Percentiles rank a stretch among this genome's conserved stretches.
phyloP scores from a whole-genome alignment of 2,888 invertebrate genomes.

The Lamellibrachia columna region DNA sequence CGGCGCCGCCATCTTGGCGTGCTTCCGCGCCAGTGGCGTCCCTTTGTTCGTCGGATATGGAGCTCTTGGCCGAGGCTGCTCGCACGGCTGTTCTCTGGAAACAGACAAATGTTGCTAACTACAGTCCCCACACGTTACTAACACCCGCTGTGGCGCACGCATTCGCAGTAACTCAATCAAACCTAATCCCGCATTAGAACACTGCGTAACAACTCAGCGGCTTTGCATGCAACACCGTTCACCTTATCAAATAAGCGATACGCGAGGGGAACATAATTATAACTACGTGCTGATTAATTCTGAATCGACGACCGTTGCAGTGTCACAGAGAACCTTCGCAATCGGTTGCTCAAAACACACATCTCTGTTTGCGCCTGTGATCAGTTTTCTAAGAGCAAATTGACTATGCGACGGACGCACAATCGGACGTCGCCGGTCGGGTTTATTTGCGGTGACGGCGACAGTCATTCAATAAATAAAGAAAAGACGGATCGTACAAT shows the following conservation, averaged over 20 bases:
- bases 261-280: not conserved
- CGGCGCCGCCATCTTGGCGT: not conserved
- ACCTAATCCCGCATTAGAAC: not conserved
- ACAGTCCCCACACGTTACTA: not conserved
- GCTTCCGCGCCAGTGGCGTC: not conserved
- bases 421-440: not conserved
- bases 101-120: not conserved
- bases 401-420: not conserved
- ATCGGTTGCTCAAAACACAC: not conserved
- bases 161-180: not conserved
- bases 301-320: not conserved
- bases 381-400: constrained; percentile 1
- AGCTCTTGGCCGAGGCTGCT: not conserved
- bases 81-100: not conserved
- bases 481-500: not conserved
- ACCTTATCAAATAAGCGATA: not conserved
- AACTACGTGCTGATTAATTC: not conserved
- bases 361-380: not conserved
- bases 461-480: constrained; percentile 12
- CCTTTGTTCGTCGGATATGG: not conserved
- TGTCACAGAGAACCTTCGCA: not conserved
- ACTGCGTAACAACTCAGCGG: not conserved
- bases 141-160: not conserved
- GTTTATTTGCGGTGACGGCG: not conserved
- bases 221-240: not conserved